These are phyloP conservation scores for Parapsyche elsis DNA, from an alignment of 1,140 invertebrate species.

Conservation along the genomic window DNA sequence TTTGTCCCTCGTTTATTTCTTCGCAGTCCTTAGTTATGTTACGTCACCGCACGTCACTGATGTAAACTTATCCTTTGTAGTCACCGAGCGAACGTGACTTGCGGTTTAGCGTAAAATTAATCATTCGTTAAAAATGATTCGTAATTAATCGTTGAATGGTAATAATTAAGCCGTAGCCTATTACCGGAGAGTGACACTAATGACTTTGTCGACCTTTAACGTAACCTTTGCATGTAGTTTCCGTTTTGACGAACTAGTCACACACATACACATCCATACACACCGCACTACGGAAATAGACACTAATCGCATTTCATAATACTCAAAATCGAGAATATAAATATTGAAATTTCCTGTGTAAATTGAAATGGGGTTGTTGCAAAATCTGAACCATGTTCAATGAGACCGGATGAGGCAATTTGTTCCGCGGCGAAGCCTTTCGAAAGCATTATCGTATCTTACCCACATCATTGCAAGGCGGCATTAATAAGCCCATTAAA, in stretches of 20 bases:
- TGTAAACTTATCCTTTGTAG: no score
- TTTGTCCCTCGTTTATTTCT: not conserved
- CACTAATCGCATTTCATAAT: no score
- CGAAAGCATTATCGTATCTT: no score
- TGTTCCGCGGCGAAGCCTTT: not conserved
- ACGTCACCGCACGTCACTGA: no score
- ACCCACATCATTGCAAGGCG: constrained; percentile 6
- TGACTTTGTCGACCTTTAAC: not conserved
- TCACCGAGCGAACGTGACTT: no score
- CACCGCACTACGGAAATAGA: no score
- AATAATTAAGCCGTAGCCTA: not conserved
- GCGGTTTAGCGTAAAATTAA: no score
- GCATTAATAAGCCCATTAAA: constrained; percentile 1
- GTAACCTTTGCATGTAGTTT: constrained; percentile 10
- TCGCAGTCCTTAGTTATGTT: no score
- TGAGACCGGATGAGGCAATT: not conserved
- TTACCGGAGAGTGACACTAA: not conserved
- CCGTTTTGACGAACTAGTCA: not conserved
- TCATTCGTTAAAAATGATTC: no score
- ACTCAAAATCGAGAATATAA: no score
- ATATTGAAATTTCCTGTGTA: not conserved
- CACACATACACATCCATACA: not conserved
- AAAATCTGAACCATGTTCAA: not conserved
- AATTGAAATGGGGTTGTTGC: not conserved
- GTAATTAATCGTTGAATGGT: not conserved